Evolutionary conservation across 2,113 vertebrate species (phyloP), one percentile per base, ranked within the genome.

Genomic region (Megaceryle maxima): DNA sequence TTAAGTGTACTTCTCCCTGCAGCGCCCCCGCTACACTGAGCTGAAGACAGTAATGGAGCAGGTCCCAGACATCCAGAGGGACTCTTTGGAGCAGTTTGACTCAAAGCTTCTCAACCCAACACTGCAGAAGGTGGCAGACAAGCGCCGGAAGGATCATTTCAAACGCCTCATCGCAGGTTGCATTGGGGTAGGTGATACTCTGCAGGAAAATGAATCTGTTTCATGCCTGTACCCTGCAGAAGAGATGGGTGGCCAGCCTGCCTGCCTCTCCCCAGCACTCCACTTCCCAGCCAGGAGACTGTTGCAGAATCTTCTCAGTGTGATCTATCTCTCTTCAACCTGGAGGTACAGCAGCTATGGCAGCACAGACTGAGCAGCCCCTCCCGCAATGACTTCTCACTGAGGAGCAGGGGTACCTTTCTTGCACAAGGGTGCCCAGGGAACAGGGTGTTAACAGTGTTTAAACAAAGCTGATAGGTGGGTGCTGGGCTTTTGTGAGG

Each of bases 111-210:
- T 99, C 48, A 99, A 98, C 77, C 98, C 99, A 35, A 97, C 96
- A 3, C 93, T 97, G 63, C 98, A 99, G 95, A 99, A 99, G 69
- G 90, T 95, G 25, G 97, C 98, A 75, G 99, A 99, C 46, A 99
- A 99, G 95, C 99, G 99, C 95, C 98, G 98, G 94, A 99, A 98
- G 97, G 99, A 99, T 92, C 98, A 99, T 88, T 99, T 99, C 96
- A 99, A 98, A 97, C 99, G 98, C 91, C 99, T 99, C 72, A 98
- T 99, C 25, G 98, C 99, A 56, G 99, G 99, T 95, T 98, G 98
- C 69, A 98, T 99, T 17, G 99, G 98, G 99, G 99, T 99, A 98
- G 97, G 98, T 92, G 48, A 68, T 56, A 46, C 2, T 46, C 46
- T 24, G 10, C 50, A 78, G 25, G 26, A 85, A 73, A 66, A 46